A percentile compares a stretch with the other conserved stretches of the same genome.
Evolutionary conservation across 2,113 vertebrate genomes (phyloP).

Genomic region (Anolis sagrei): DNA sequence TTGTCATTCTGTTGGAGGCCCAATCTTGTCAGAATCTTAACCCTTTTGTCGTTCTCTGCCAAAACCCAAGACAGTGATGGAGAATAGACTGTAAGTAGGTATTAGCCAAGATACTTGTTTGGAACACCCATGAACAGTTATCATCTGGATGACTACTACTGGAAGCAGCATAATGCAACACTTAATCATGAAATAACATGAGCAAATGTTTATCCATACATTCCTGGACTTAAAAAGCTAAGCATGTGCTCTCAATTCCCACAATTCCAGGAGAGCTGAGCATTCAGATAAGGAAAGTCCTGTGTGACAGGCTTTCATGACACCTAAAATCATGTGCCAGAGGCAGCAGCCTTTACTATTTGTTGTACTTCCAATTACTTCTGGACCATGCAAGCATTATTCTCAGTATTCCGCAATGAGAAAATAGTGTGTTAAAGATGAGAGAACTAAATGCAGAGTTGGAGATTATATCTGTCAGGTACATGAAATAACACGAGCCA

Average conservation of each 20-base stretch:
- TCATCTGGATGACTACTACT: no score
- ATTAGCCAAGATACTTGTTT: neutral
- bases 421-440: neutral
- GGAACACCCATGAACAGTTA: neutral
- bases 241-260: no score
- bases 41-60: neutral
- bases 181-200: no score
- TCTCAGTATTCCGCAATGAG: neutral
- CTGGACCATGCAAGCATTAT: no score
- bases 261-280: neutral
- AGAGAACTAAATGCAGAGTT: neutral
- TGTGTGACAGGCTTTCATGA: neutral
- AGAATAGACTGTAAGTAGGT: neutral
- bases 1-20: neutral
- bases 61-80: neutral
- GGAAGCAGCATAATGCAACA: no score
- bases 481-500: no score
- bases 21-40: neutral
- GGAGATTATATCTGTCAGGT: neutral
- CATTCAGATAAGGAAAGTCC: neutral
- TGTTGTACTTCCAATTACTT: no score
- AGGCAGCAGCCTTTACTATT: no score
- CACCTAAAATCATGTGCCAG: no score
- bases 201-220: no score
- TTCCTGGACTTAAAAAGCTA: no score